phyloP scores from a whole-genome alignment of 2,888 invertebrate species.

The Leptarthrus brevirostris region DNA sequence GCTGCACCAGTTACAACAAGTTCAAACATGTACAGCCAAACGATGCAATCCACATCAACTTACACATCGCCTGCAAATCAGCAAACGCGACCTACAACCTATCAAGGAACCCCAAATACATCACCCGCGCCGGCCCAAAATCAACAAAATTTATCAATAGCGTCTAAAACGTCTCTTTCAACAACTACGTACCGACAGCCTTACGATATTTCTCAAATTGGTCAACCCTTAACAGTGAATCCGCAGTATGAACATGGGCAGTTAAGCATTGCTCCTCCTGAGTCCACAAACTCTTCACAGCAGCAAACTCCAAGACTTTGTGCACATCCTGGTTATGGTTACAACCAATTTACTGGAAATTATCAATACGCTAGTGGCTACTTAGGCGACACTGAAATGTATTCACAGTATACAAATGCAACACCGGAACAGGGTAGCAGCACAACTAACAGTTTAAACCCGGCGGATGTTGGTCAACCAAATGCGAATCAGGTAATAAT shows the following conservation, averaged over 20 bases:
- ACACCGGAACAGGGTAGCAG: conserved; percentile 55
- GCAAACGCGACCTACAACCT: neutral
- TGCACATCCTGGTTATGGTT: conserved; percentile 73
- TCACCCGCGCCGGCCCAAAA: too few relatives aligned
- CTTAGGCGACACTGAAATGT: conserved; percentile 63
- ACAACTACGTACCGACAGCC: conserved; percentile 1
- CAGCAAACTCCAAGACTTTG: conserved; percentile 41
- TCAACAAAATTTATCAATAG: conserved; percentile 24
- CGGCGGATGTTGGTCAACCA: conserved; percentile 15
- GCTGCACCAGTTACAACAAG: neutral
- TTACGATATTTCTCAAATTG: neutral
- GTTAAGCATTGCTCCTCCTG: neutral
- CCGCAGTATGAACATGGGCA: neutral
- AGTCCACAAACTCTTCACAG: neutral
- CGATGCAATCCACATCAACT: too few relatives aligned
- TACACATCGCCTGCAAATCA: too few relatives aligned
- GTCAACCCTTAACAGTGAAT: conserved; percentile 1
- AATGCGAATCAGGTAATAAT: conserved; percentile 48
- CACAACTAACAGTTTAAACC: conserved; percentile 50
- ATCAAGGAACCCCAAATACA: too few relatives aligned
- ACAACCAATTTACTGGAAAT: conserved; percentile 69
- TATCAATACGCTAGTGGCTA: conserved; percentile 76
- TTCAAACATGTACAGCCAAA: neutral
- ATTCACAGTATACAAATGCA: conserved; percentile 59
- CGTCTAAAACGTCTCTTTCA: conserved; percentile 5